Evolutionary conservation across 2,797 vertebrate genomes (phyloP).

Genomic region (Paratrypauchen microcephalus): DNA sequence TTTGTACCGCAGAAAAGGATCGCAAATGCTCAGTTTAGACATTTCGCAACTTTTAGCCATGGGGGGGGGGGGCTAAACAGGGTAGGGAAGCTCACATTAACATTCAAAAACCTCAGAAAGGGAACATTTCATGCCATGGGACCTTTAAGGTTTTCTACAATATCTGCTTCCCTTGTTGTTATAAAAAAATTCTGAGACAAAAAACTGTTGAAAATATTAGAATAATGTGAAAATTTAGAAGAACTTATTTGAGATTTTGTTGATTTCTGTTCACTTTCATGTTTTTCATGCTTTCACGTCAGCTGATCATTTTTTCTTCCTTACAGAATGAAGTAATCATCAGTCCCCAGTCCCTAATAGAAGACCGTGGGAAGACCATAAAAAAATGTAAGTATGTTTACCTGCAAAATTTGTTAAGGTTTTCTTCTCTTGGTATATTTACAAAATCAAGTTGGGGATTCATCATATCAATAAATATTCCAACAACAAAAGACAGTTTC

Average conservation of each 20-base stretch:
- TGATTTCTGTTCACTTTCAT: neutral
- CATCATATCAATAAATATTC: too few species aligned
- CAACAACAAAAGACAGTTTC: too few species aligned
- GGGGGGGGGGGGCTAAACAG: too few species aligned
- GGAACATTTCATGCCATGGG: too few species aligned
- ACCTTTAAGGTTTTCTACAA: neutral
- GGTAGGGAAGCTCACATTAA: too few species aligned
- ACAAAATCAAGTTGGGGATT: too few species aligned
- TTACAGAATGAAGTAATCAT: constrained; percentile 1
- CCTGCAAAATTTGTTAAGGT: too few species aligned
- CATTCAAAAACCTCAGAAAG: too few species aligned
- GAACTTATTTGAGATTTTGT: neutral
- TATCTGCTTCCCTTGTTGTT: neutral
- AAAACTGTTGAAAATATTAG: neutral
- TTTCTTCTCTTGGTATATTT: too few species aligned
- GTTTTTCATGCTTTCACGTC: neutral
- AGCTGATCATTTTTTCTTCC: neutral
- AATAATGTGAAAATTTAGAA: neutral
- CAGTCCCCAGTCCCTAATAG: neutral
- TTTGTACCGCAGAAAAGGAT: too few species aligned
- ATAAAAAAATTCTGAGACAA: neutral
- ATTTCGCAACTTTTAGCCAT: too few species aligned
- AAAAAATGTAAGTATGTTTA: neutral
- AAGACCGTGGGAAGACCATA: neutral
- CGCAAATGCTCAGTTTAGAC: too few species aligned